Percentiles rank a stretch among this genome's conserved stretches.
Conservation (phyloP, 2,797 vertebrate genomes). For the Poecilia velifera region DNA sequence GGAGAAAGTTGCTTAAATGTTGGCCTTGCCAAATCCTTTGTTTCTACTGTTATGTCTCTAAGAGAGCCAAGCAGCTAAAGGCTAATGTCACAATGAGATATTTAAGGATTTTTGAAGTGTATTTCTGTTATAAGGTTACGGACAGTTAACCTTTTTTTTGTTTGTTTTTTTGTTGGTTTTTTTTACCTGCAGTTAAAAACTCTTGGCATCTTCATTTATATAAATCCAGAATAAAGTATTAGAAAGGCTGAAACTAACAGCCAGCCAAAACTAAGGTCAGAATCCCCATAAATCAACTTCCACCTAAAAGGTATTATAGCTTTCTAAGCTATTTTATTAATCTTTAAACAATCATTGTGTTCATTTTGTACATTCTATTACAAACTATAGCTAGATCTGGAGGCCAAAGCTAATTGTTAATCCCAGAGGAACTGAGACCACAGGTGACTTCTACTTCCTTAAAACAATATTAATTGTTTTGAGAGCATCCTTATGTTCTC, state of each 20-base stretch:
- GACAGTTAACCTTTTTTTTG: too few species aligned
- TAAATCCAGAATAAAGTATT: background rate
- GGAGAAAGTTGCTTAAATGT: background rate
- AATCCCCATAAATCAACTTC: background rate
- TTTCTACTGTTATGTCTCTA: background rate
- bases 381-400: background rate
- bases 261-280: background rate
- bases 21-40: conserved; percentile 5
- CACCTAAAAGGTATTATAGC: background rate
- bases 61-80: conserved; percentile 25
- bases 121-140: background rate
- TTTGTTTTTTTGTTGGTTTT: too few species aligned
- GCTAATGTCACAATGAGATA: conserved; percentile 43
- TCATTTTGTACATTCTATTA: background rate
- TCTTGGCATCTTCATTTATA: background rate
- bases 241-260: background rate
- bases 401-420: background rate
- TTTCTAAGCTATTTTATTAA: background rate
- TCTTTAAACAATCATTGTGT: background rate
- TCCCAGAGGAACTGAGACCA: background rate
- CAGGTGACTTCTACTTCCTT: background rate
- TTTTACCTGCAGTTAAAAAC: background rate
- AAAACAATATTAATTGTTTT: background rate
- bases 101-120: background rate
- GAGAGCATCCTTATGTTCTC: too few species aligned